A percentile compares a stretch with the other conserved stretches of the same genome.
phyloP scores from a whole-genome alignment of 2,888 invertebrate genomes.

The Maniola hyperantus region DNA sequence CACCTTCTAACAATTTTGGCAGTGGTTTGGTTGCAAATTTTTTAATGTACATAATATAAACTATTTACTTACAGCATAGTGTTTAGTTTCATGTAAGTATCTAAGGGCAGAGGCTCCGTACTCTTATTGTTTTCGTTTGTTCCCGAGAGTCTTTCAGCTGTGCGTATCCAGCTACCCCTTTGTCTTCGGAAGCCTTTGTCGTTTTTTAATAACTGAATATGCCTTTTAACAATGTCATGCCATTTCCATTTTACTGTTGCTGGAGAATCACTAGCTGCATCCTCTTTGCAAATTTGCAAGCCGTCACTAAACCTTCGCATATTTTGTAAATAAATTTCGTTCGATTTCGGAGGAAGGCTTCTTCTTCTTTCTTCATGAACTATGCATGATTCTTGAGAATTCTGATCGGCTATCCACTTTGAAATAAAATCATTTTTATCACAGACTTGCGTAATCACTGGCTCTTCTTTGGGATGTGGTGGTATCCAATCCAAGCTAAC shows the following conservation, averaged over 20 bases:
- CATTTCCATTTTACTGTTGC: conserved; percentile 79
- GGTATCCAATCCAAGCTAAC: conserved; percentile 81
- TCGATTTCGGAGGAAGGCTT: conserved; percentile 78
- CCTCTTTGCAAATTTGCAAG: conserved; percentile 79
- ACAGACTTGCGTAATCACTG: conserved; percentile 77
- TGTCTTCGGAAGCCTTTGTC: conserved; percentile 77
- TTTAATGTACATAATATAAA: not conserved
- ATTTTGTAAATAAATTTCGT: conserved; percentile 76
- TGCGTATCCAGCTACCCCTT: conserved; percentile 77
- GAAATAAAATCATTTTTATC: conserved; percentile 81
- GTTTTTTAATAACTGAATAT: conserved; percentile 73
- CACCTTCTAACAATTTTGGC: conserved; percentile 41
- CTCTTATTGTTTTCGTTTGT: conserved; percentile 63
- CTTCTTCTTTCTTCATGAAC: conserved; percentile 74
- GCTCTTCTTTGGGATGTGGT: conserved; percentile 77
- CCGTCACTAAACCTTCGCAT: conserved; percentile 79
- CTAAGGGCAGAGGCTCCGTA: conserved; percentile 61
- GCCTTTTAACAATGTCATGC: conserved; percentile 79
- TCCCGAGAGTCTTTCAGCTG: conserved; percentile 71
- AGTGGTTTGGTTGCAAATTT: not conserved
- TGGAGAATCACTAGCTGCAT: conserved; percentile 78
- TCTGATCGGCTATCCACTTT: conserved; percentile 81
- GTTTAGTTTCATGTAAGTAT: conserved; percentile 75
- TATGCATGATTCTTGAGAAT: conserved; percentile 69
- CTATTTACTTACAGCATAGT: conserved; percentile 73